Base-by-base conservation (phyloP, 2,888 invertebrate species). In the Enoplolaimus lenunculus region DNA sequence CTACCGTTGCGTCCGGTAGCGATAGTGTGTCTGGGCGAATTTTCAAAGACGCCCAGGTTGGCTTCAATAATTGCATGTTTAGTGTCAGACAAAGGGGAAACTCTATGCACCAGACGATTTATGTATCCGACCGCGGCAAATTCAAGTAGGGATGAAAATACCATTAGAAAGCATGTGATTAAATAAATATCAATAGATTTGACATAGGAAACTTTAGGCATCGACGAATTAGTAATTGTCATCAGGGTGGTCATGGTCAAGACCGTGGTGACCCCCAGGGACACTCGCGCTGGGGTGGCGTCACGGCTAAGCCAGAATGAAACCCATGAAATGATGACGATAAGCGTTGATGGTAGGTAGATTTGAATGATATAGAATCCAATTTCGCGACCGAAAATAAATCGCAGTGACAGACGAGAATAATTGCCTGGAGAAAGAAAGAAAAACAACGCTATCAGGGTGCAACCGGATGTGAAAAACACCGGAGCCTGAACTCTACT, bases 281-380 rank as follows among this genome's bases (percentile, higher is more conserved):
- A 93, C 34, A 94, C 94, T 79, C 95, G 86, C 35, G 94, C 94
- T 74, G 93, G 93, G 16, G 95, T 94, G 34, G 94, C 94, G 82
- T 94, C 94, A 80, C 93, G 93, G 82, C 93, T 93, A 75, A 94
- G 94, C 94, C 95, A 95, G 84, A 95, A 95, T n/a, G n/a, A n/a
- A n/a, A n/a, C n/a, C n/a, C n/a, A n/a, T n/a, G n/a, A n/a, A n/a
- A n/a, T n/a, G n/a, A n/a, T n/a, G n/a, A n/a, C n/a, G n/a, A n/a
- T n/a, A n/a, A n/a, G n/a, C n/a, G n/a, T n/a, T n/a, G n/a, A n/a
- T n/a, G n/a, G n/a, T n/a, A n/a, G n/a, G n/a, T n/a, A n/a, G n/a
- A n/a, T n/a, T n/a, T n/a, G n/a, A 64, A 80, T 80, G 35, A 80
- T 73, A 73, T 80, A 81, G 73, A 80, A 80, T 13, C 80, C 80